phyloP scores from a whole-genome alignment of 2,113 vertebrate species.

The Oplegnathus fasciatus region DNA sequence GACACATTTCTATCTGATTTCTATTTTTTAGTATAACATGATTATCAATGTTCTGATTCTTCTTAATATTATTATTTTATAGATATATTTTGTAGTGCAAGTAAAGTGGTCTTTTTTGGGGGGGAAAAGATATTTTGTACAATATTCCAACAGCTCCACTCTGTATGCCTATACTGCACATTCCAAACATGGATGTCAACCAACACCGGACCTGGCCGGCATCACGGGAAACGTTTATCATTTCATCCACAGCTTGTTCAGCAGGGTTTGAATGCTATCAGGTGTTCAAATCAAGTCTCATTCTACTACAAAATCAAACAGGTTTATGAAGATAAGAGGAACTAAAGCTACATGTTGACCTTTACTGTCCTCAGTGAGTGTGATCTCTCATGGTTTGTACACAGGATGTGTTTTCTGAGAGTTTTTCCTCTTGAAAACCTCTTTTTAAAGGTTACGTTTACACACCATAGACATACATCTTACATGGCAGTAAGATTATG shows the following conservation, averaged over 20 bases:
- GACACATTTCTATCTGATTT: slow-evolving; percentile 78
- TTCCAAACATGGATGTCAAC: slow-evolving; percentile 79
- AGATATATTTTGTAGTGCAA: slow-evolving; percentile 80
- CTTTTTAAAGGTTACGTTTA: slow-evolving; percentile 34
- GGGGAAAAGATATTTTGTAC: slow-evolving; percentile 76
- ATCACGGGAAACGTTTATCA: slow-evolving; percentile 9
- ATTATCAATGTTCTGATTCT: slow-evolving; percentile 34
- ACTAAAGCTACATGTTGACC: background rate
- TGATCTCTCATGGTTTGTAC: background rate
- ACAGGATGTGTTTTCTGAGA: background rate
- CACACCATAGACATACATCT: background rate
- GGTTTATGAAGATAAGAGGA: background rate
- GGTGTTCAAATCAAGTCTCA: background rate
- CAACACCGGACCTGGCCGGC: slow-evolving; percentile 39
- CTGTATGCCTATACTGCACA: slow-evolving; percentile 75
- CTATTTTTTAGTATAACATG: slow-evolving; percentile 65
- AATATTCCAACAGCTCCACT: slow-evolving; percentile 67
- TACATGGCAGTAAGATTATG: background rate
- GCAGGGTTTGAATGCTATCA: no score
- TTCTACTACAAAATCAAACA: background rate
- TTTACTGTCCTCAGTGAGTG: slow-evolving; percentile 7
- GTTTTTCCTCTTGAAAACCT: background rate
- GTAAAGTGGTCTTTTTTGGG: slow-evolving; percentile 73
- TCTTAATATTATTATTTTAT: slow-evolving; percentile 73
- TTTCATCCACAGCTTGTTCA: no score